phyloP scores from a whole-genome alignment of 2,797 vertebrate species.

The Gila robusta region DNA sequence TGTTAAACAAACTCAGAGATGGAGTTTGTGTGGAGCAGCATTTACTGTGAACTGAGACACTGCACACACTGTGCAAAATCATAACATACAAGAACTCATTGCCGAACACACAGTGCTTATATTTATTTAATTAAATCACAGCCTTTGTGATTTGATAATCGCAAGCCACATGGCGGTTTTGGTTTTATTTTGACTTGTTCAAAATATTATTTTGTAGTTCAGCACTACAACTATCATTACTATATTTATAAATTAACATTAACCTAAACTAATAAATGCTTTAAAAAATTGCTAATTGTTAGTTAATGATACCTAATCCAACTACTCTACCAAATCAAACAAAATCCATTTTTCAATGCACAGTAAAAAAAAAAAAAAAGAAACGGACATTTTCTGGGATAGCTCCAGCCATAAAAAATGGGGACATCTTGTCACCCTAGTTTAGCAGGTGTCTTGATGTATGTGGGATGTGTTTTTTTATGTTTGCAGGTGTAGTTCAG shows the following conservation, averaged over 20 bases:
- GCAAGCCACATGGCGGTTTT: background rate
- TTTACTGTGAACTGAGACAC: background rate
- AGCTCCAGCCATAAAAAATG: background rate
- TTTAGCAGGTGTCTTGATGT: background rate
- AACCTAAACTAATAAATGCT: background rate
- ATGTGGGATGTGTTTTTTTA: conserved; percentile 4
- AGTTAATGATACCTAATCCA: background rate
- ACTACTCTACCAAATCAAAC: background rate
- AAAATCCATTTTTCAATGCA: background rate
- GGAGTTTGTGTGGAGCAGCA: background rate
- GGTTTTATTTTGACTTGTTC: background rate
- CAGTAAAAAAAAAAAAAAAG: background rate
- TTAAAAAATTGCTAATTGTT: background rate
- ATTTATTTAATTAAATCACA: background rate
- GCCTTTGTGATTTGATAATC: background rate
- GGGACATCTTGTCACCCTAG: background rate
- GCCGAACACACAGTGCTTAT: background rate
- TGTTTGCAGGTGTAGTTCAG: background rate
- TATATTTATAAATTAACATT: background rate
- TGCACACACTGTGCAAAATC: too few species aligned
- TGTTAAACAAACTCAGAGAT: background rate
- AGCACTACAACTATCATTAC: background rate
- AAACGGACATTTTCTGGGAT: background rate
- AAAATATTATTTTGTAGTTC: background rate
- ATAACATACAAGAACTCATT: background rate